These are phyloP conservation scores for Hemiprocne comata DNA, from an alignment of 2,113 vertebrate species.

Conservation along the genomic window DNA sequence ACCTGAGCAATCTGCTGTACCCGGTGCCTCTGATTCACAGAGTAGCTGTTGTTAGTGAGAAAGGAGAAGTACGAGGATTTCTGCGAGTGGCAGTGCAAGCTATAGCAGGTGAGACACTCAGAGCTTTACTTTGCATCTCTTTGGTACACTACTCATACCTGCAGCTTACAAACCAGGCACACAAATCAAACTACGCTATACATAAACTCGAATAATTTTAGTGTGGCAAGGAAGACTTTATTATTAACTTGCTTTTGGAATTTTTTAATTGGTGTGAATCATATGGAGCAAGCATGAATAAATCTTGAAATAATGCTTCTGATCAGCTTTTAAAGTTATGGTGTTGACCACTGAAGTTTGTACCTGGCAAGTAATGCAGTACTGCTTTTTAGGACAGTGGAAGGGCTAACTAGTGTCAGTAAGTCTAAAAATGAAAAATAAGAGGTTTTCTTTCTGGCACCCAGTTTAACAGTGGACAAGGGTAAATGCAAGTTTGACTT, in stretches of 20 bases:
- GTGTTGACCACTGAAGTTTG: background rate
- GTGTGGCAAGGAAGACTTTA: background rate
- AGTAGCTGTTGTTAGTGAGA: conserved; percentile 96
- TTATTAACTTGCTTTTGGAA: background rate
- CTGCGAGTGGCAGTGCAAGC: conserved; percentile 96
- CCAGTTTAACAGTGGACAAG: background rate
- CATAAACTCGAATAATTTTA: background rate
- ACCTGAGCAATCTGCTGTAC: conserved; percentile 97
- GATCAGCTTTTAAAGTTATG: background rate
- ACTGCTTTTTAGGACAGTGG: background rate
- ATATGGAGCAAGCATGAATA: background rate
- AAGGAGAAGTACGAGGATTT: conserved; percentile 94
- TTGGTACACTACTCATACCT: background rate
- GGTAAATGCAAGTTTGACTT: background rate
- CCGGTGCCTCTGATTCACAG: conserved; percentile 95
- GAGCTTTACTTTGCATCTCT: background rate
- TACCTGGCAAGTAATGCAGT: background rate
- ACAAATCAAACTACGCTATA: background rate
- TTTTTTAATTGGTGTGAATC: background rate
- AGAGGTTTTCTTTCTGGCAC: background rate
- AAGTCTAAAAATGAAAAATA: background rate
- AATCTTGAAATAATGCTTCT: background rate
- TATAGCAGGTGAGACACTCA: conserved; percentile 85
- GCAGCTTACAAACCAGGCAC: background rate
- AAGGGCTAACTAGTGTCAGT: background rate